Conservation (phyloP, 2,797 vertebrate genomes). For the Sternotherus odoratus region DNA sequence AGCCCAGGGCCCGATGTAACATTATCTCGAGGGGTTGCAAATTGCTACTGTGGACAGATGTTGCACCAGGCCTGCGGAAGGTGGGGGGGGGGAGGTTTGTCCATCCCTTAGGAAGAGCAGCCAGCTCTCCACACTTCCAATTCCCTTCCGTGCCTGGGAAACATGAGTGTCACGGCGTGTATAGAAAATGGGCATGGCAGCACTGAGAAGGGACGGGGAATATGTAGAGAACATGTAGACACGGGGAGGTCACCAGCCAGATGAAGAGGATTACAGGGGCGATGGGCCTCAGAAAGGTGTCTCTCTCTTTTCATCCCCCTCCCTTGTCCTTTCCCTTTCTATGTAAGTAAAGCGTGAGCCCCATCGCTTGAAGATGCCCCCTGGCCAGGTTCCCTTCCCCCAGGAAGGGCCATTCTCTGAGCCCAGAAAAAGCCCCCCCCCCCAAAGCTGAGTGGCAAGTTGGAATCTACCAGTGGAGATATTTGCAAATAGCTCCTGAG, state of each 20-base stretch:
- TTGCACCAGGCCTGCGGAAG: not conserved
- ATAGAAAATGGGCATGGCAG: not conserved
- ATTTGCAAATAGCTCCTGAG: not conserved
- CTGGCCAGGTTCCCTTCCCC: not conserved
- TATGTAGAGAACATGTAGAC: constrained; percentile 8
- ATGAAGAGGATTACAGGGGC: not conserved
- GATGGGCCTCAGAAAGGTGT: not conserved
- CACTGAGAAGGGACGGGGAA: not conserved
- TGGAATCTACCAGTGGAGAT: not conserved
- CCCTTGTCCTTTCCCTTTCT: constrained; percentile 1
- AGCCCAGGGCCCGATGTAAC: constrained; percentile 70
- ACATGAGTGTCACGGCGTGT: constrained; percentile 37
- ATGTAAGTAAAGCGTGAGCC: not conserved
- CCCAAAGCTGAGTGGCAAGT: not conserved
- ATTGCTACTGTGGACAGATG: constrained; percentile 46
- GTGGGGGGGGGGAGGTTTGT: constrained; percentile 6
- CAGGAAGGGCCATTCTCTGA: not conserved
- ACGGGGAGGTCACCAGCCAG: not conserved
- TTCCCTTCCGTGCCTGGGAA: constrained; percentile 46
- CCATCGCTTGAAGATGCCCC: not conserved
- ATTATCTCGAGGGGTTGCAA: not conserved
- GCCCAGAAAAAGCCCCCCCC: not conserved
- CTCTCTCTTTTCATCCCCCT: not conserved
- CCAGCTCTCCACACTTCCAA: not conserved
- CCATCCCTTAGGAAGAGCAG: constrained; percentile 24